A percentile compares a stretch with the other conserved stretches of the same genome.
phyloP scores from a whole-genome alignment of 1,140 invertebrate genomes.

The Eriocheir sinensis region DNA sequence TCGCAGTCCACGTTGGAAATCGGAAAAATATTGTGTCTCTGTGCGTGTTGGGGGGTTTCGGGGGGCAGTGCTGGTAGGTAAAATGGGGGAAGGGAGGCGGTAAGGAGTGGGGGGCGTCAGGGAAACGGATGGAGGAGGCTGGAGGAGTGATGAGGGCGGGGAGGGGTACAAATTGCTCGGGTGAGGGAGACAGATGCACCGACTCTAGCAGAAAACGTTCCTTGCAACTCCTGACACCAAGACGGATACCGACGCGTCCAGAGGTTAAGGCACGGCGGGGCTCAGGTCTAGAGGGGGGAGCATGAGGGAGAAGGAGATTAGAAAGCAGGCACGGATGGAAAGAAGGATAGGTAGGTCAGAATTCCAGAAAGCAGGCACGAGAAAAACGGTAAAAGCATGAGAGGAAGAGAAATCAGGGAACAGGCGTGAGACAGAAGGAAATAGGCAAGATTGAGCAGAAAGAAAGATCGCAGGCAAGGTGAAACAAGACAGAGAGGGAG shows the following conservation, averaged over 20 bases:
- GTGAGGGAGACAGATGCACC: background rate
- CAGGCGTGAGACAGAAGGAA: too few species aligned
- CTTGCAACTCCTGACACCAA: conserved; percentile 9
- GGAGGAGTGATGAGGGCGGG: background rate
- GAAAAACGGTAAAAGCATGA: too few species aligned
- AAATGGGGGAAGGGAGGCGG: background rate
- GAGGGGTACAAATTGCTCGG: conserved; percentile 9
- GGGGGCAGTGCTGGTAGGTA: background rate
- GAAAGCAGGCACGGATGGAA: too few species aligned
- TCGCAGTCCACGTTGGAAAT: background rate
- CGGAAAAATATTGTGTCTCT: background rate
- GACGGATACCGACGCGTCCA: background rate
- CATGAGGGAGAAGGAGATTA: too few species aligned
- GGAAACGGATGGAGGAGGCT: background rate
- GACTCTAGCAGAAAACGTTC: background rate
- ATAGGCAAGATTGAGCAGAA: too few species aligned
- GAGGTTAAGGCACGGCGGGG: background rate
- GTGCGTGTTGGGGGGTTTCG: background rate
- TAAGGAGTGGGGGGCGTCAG: background rate
- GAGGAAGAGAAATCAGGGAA: too few species aligned
- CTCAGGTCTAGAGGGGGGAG: background rate
- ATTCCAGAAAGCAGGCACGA: too few species aligned
- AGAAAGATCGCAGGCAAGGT: too few species aligned
- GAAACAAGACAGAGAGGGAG: too few species aligned
- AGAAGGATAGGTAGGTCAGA: too few species aligned